Base-by-base conservation (phyloP, 2,797 vertebrate genomes). In the Coregonus ussuriensis region DNA sequence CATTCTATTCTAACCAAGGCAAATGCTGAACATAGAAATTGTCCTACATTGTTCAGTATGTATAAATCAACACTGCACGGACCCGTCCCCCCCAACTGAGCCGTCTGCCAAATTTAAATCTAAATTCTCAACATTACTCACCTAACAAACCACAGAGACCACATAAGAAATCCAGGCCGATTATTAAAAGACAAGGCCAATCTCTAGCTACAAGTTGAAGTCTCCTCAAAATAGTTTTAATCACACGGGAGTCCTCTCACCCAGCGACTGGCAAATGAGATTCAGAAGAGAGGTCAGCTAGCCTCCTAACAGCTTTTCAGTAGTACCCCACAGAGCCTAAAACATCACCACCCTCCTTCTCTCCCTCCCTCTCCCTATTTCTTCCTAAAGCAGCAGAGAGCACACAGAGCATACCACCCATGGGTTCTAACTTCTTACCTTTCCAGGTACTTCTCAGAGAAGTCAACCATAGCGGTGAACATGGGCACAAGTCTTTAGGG, bases 401-500 rank as follows among this genome's bases (percentile, higher is more conserved):
- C 79, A 47, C 9, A 14, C 62, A 66, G 7, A 67, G 6, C 31
- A 71, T 6, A 47, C 59, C 67, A 51, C 18, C 54, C 4, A 68
- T 33, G 59, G 13, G 72, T 52, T n/a, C 70, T 68, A 59, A 86
- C 96, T 13, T 47, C 41, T 93, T 96, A 97, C 96, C 96, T 96
- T 93, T 97, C 95, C 88, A 97, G 92, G 92, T 96, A 96, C 89
- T 92, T 96, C 83, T 97, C 96, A 0, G 96, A 96, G 65, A 97
- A 95, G 90, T 96, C 96, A 79, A 96, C 94, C 96, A 96, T 95
- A 25, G 88, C 74, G 77, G 80, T 89, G 87, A 88, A 91, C 93
- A 94, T 93, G 83, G 13, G 67, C 86, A 86, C 82, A 80, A 71
- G 84, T 80, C 75, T 67, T 87, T 84, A 71, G 1, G 79, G 67